Evolutionary conservation across 2,113 vertebrate genomes (phyloP), one percentile per base, ranked within the genome.

Genomic region (Oxyruncus cristatus): DNA sequence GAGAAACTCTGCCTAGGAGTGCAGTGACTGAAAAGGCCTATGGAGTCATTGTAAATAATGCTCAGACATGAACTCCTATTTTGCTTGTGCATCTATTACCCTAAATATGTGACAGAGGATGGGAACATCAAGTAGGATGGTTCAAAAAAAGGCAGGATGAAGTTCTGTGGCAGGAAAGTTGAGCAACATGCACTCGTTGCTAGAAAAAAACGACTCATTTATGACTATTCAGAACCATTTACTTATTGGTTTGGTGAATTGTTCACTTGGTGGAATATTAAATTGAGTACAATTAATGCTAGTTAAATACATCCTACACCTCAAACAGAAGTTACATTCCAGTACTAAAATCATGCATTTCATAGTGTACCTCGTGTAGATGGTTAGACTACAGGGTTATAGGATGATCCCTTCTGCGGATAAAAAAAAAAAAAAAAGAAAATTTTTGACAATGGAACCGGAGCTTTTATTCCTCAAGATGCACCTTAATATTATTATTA

Each of bases 141-240:
- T 26, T 61, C 75, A 55, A 3, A 33, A n/a, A 67, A 75, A 81
- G 19, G 33, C 11, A 50, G 30, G 11, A 46, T 15, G 18, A 59
- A 7, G 12, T 59, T 93, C 39, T 28, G 49, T 37, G 21, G 30
- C 27, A 44, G 28, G 19, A 30, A 84, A 50, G 7, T 42, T 71
- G 35, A 75, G 28, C 1, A 46, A 33, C 0, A 0, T 42, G 15
- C 13, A 49, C 18, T 80, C 8, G 39, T 23, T 23, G 13, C 41
- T 82, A n/a, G n/a, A 49, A 26, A 78, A 35, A 59, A 85, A 37
- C 14, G 1, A 39, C 23, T 65, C 12, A 26, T 26, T 75, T n/a
- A 42, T 35, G 27, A 30, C 12, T 66, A 42, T 58, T 62, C 42
- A 27, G 17, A 67, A 11, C 14, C 1, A 10, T 87, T 91, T 77